Percentiles rank a stretch among this genome's conserved stretches.
Conservation (phyloP, 2,113 vertebrate species). For the Cinclus cinclus region DNA sequence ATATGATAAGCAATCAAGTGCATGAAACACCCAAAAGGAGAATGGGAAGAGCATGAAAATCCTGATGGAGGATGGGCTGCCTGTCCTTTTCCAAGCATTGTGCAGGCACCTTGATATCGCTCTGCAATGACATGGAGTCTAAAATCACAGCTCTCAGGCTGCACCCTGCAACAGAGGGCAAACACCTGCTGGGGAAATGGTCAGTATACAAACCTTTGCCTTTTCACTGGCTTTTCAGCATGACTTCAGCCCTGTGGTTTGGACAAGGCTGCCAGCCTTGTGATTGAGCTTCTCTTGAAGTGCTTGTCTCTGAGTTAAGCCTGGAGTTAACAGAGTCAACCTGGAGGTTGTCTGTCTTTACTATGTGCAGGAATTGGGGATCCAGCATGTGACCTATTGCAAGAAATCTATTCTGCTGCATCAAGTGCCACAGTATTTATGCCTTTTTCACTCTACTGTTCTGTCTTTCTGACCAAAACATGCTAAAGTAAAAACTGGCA, state of each 20-base stretch:
- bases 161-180: neutral
- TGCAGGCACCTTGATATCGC: accelerated
- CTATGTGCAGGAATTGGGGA: neutral
- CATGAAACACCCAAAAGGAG: neutral
- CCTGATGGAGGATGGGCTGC: neutral
- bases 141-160: neutral
- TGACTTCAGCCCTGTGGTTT: neutral
- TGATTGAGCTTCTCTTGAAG: neutral
- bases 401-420: neutral
- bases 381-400: neutral
- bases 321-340: neutral
- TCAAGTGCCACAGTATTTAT: neutral
- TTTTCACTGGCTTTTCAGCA: neutral
- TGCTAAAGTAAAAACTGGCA: neutral
- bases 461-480: neutral
- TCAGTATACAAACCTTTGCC: neutral
- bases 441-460: neutral
- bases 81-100: neutral
- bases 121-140: neutral
- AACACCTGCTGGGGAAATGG: neutral
- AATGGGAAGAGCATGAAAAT: neutral
- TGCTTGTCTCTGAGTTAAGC: neutral
- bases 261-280: neutral
- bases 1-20: neutral
- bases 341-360: neutral